Conservation (phyloP, 2,113 vertebrate species). For the Corvus hawaiiensis region DNA sequence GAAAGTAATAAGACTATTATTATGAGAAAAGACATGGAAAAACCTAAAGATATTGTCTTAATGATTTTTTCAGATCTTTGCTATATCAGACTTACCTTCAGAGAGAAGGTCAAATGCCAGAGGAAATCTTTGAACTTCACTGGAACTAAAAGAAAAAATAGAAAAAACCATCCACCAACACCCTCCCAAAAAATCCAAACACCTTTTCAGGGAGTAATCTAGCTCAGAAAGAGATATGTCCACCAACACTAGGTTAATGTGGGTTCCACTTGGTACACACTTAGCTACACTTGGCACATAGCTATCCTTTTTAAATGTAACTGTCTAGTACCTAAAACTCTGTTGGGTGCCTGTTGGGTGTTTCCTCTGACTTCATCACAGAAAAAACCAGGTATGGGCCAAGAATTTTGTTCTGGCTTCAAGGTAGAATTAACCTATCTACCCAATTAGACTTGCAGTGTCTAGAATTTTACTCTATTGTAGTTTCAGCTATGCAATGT, state of each 20-base stretch:
- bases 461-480: not conserved
- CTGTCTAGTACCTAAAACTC: not conserved
- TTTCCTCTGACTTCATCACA: not conserved
- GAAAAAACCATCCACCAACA: fast-evolving
- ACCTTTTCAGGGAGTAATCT: not conserved
- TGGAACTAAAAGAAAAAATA: not conserved
- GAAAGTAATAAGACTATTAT: not conserved
- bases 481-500: not conserved
- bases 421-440: not conserved
- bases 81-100: not conserved
- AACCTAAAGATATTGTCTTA: not conserved
- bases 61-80: not conserved
- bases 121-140: not conserved
- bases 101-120: not conserved
- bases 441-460: not conserved
- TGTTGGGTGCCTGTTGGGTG: not conserved
- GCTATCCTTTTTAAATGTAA: not conserved
- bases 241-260: not conserved
- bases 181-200: not conserved
- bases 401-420: not conserved
- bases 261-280: not conserved
- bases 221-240: not conserved
- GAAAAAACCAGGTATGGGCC: not conserved
- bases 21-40: not conserved
- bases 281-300: not conserved